Evolutionary conservation across 2,888 invertebrate species (phyloP), one percentile per base, ranked within the genome.

Genomic region (Thereva unica): DNA sequence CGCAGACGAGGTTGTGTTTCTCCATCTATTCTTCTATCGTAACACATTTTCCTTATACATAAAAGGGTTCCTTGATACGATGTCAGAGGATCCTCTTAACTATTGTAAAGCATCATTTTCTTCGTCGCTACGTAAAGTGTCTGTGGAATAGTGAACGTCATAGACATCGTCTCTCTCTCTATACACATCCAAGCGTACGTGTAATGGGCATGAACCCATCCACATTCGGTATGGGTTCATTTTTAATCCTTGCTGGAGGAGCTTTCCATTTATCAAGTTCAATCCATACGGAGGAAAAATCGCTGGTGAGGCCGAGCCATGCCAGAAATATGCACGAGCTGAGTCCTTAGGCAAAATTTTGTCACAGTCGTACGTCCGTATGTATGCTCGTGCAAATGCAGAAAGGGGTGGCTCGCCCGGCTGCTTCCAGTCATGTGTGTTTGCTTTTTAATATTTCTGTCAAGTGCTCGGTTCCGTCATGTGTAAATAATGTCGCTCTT

Each of bases 391-490:
- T 12, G 23, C 23, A 23, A 23, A 49, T 54, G 23, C 10, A 12
- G 10, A 42, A 41, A 12, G 61, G 41, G 23, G 35, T 7, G 50
- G 40, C 61, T 61, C 41, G 61, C 41, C 50, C 49, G 50, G 40
- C 49, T 61, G 61, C 61, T 61, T 61, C 50, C 59, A 67, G 69
- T 70, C 67, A 69, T 71, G 69, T 23, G 23, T 71, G 71, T 70
- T 71, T 71, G 71, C 71, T 72, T 72, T 72, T 70, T 71, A 70
- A 72, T 72, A 71, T 72, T 66, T 57, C 71, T 71, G 71, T 72
- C 71, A 72, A 72, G 71, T 72, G 71, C 71, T 72, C 67, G 71
- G 71, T 72, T 72, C 71, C 71, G 71, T 68, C 71, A 72, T 72
- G 71, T 72, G 71, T 71, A 72, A 72, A 72, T 72, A 72, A 72